Evolutionary conservation across 2,888 invertebrate genomes (phyloP).

Genomic region (Tortrix viridana): DNA sequence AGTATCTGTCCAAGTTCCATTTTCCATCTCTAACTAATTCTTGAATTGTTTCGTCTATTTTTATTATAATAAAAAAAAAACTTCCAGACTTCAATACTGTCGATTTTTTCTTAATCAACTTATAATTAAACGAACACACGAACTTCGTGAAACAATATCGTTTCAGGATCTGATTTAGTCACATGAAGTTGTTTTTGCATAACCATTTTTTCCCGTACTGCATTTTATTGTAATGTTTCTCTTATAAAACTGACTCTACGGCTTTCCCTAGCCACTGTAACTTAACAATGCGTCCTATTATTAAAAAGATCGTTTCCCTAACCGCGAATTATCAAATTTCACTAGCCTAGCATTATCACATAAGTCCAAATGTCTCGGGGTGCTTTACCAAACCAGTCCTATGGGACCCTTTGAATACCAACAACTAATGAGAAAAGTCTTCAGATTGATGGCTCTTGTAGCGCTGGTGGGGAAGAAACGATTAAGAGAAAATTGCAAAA

Average conservation of each 20-base stretch:
- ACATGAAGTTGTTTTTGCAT: too few species aligned
- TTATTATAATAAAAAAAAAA: too few species aligned
- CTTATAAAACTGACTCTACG: constrained; percentile 49
- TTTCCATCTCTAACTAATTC: too few species aligned
- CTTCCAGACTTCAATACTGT: too few species aligned
- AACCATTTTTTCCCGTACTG: too few species aligned
- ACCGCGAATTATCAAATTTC: constrained; percentile 84
- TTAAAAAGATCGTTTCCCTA: constrained; percentile 80
- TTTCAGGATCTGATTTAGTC: too few species aligned
- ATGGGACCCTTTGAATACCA: constrained; percentile 52
- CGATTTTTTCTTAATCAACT: too few species aligned
- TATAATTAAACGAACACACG: too few species aligned
- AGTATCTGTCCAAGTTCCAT: too few species aligned
- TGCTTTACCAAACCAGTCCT: constrained; percentile 59
- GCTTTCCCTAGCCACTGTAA: constrained; percentile 56
- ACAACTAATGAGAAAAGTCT: constrained; percentile 38
- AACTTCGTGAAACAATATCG: too few species aligned
- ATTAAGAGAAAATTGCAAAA: constrained; percentile 82
- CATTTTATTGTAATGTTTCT: too few species aligned
- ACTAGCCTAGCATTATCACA: constrained; percentile 80
- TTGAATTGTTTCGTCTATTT: too few species aligned
- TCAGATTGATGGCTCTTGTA: constrained; percentile 53
- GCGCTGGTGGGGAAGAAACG: constrained; percentile 62
- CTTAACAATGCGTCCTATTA: constrained; percentile 75
- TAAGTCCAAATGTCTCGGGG: constrained; percentile 80